These are phyloP conservation scores for Molanna angustata DNA, from an alignment of 2,888 invertebrate genomes.

Conservation along the genomic window DNA sequence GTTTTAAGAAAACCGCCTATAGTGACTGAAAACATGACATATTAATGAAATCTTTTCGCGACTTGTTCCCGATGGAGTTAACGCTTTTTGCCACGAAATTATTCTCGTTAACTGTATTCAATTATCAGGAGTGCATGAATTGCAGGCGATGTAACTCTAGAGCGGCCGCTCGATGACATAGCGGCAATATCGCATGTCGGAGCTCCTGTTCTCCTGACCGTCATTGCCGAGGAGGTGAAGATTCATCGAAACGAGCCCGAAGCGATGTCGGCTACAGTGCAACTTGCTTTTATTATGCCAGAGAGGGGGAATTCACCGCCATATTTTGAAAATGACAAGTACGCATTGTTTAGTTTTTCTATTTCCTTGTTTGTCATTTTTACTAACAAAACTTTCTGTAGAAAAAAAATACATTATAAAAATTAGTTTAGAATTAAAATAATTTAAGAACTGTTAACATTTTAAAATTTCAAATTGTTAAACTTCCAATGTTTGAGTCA, in stretches of 20 bases:
- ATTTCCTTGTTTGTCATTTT: not conserved
- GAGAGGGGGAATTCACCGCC: conserved; percentile 74
- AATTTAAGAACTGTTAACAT: no score
- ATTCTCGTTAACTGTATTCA: no score
- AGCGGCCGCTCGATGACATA: conserved; percentile 74
- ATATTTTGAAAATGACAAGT: conserved; percentile 77
- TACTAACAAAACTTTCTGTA: not conserved
- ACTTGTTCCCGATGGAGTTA: no score
- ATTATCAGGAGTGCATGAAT: conserved; percentile 32
- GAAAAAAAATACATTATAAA: no score
- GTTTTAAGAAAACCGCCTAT: no score
- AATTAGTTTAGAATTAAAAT: no score
- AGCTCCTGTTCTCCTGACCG: conserved; percentile 77
- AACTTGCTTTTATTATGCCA: conserved; percentile 79
- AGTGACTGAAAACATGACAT: no score
- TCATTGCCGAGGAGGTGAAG: conserved; percentile 83
- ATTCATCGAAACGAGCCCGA: conserved; percentile 69
- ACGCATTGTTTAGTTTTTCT: conserved; percentile 27
- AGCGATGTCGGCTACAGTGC: conserved; percentile 77
- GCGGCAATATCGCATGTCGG: conserved; percentile 78
- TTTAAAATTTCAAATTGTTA: no score
- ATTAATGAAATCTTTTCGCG: no score
- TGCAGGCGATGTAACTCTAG: conserved; percentile 66
- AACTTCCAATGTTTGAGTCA: conserved; percentile 3
- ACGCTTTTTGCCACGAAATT: no score